Evolutionary conservation across 2,113 vertebrate species (phyloP).

Genomic region (Xerus inauris): DNA sequence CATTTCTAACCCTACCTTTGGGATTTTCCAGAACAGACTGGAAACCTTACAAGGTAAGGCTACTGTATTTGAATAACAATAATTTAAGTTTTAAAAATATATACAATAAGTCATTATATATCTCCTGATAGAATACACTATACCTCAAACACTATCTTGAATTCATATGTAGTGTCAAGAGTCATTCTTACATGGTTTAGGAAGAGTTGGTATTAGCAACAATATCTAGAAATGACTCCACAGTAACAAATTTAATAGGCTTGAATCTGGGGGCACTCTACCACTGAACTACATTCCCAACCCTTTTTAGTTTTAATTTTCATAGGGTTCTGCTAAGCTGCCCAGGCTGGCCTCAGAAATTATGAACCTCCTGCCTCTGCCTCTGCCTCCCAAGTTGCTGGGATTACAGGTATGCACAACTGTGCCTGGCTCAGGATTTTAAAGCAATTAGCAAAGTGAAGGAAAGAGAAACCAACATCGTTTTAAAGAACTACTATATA

Average conservation of each 20-base stretch:
- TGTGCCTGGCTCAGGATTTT: neutral
- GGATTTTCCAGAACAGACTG: slow-evolving; percentile 25
- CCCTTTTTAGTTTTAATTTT: no score
- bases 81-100: neutral
- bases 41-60: neutral
- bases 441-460: slow-evolving; percentile 37
- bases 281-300: no score
- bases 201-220: neutral
- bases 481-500: neutral
- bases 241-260: neutral
- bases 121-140: neutral
- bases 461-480: neutral
- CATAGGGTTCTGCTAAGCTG: no score
- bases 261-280: no score
- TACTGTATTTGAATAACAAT: neutral
- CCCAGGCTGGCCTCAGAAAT: no score
- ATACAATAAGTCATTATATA: neutral
- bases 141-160: neutral
- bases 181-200: slow-evolving; percentile 3
- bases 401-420: no score
- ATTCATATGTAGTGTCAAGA: neutral
- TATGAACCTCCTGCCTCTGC: no score
- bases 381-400: no score
- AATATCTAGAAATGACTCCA: slow-evolving; percentile 42
- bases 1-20: neutral